These are phyloP conservation scores for Centropus unirufus DNA, from an alignment of 2,113 vertebrate genomes.

Conservation along the genomic window DNA sequence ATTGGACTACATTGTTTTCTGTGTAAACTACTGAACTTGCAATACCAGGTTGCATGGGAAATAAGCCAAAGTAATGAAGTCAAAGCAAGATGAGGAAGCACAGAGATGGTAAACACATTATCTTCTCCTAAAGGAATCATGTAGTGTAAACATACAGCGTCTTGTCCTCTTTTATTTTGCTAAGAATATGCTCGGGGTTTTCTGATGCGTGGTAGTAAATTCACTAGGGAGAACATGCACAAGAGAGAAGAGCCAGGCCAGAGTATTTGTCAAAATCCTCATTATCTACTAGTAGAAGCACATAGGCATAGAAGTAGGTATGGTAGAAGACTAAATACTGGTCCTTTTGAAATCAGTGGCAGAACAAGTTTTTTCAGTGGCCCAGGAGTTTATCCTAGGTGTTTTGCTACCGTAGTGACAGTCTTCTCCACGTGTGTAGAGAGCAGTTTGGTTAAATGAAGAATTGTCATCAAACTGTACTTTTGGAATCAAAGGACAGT, in stretches of 20 bases:
- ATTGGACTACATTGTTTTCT: neutral
- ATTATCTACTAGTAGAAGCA: neutral
- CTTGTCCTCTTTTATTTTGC: neutral
- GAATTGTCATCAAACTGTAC: neutral
- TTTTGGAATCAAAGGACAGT: neutral
- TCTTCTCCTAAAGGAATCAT: slow-evolving; percentile 15
- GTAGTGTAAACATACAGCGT: slow-evolving; percentile 4
- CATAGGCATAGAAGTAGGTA: too few relatives aligned
- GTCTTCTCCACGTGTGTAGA: neutral
- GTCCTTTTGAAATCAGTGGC: neutral
- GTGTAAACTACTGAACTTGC: slow-evolving; percentile 1
- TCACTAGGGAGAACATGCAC: neutral
- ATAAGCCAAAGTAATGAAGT: slow-evolving; percentile 19
- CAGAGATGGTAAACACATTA: slow-evolving; percentile 34
- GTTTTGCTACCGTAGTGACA: neutral
- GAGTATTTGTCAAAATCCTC: neutral
- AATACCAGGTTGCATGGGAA: neutral
- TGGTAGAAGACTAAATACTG: neutral
- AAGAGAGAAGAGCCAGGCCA: neutral
- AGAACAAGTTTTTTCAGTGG: neutral
- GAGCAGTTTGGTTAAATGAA: neutral
- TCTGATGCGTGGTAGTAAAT: neutral
- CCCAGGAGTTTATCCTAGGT: neutral
- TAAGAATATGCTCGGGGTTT: neutral
- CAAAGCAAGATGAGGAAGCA: slow-evolving; percentile 34